A percentile compares a stretch with the other conserved stretches of the same genome.
phyloP scores from a whole-genome alignment of 2,113 vertebrate genomes.

The Pithys albifrons region DNA sequence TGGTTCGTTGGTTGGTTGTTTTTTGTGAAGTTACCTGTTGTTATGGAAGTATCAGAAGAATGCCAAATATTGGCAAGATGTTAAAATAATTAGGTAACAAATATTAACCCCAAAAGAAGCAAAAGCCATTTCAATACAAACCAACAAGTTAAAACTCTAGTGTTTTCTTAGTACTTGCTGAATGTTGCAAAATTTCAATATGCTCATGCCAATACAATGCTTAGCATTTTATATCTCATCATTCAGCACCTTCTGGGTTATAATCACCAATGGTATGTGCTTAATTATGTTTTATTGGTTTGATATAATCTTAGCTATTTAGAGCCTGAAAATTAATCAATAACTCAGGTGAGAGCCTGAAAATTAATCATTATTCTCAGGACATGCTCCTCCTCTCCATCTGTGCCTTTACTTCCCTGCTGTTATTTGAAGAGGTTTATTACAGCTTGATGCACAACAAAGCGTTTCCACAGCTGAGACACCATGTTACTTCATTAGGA shows the following conservation, averaged over 20 bases:
- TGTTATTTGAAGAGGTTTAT: conserved; percentile 58
- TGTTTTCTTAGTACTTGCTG: background rate
- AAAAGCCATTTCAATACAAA: background rate
- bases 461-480: conserved; percentile 59
- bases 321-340: conserved; percentile 29
- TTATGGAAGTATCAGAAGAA: background rate
- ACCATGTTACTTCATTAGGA: conserved; percentile 44
- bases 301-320: conserved; percentile 17
- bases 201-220: background rate
- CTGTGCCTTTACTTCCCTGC: conserved; percentile 33
- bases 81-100: background rate
- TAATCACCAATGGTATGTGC: background rate
- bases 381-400: conserved; percentile 47
- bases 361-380: conserved; percentile 39
- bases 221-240: background rate
- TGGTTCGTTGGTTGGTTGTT: background rate
- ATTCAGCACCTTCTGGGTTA: background rate
- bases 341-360: conserved; percentile 21
- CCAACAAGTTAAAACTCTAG: background rate
- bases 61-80: background rate
- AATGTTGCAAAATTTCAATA: background rate
- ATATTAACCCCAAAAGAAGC: background rate
- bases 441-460: conserved; percentile 45
- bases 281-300: conserved; percentile 45
- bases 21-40: background rate